A percentile compares a stretch with the other conserved stretches of the same genome.
These are phyloP conservation scores for Castor canadensis DNA, from an alignment of 2,113 vertebrate species.

Conservation along the genomic window DNA sequence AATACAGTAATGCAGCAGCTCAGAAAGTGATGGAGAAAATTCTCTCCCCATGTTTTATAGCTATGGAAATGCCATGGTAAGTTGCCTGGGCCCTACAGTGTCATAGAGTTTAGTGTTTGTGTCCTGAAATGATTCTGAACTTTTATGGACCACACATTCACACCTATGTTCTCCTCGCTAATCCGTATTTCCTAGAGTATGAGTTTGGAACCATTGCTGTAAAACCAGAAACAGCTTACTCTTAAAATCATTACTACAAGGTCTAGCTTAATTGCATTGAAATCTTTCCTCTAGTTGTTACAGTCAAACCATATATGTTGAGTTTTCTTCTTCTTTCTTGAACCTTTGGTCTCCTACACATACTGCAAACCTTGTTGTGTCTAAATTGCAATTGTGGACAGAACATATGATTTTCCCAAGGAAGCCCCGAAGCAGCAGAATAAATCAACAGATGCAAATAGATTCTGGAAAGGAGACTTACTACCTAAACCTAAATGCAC, in stretches of 20 bases:
- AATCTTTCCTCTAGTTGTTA: not conserved
- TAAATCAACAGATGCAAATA: not conserved
- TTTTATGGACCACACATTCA: not conserved
- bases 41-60: not conserved
- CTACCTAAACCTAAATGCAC: not conserved
- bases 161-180: not conserved
- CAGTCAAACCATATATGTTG: not conserved
- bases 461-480: not conserved
- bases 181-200: not conserved
- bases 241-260: not conserved
- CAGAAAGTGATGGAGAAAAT: not conserved
- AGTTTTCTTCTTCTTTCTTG: not conserved
- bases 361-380: not conserved
- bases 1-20: not conserved
- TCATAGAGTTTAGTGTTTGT: not conserved
- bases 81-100: not conserved
- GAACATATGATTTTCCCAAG: not conserved
- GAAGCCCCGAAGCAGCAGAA: not conserved
- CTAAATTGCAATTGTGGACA: not conserved
- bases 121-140: not conserved
- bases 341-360: accelerated
- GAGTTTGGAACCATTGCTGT: not conserved
- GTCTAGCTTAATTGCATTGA: not conserved
- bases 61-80: not conserved
- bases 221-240: not conserved